Evolutionary conservation across 2,797 vertebrate species (phyloP), one percentile per base, ranked within the genome.

Genomic region (Buceros bicornis): DNA sequence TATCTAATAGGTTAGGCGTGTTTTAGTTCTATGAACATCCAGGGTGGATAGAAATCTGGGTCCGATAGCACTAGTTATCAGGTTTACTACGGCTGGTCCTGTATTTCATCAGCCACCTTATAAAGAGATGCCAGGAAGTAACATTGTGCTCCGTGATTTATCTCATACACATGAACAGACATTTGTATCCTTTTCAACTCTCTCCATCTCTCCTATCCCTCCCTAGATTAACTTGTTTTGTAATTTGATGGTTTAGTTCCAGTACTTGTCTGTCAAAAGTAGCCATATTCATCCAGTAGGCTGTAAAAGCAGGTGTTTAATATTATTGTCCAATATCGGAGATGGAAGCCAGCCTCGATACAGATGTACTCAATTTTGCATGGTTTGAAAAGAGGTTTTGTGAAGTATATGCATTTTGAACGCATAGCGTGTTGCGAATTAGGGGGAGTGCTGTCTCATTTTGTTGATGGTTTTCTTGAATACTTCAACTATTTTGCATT

Each of bases 91-190:
- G 22, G 15, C 93, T 82, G n/a, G 86, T 71, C 64, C 89, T 95
- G 87, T 73, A 80, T 93, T 96, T 95, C 90, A 61, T 90, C 94
- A 95, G 81, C 67, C 82, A 77, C 60, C 4, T 79, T 84, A 79
- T 90, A 64, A 85, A 90, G 87, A 93, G 73, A 93, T 93, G 74
- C 71, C 88, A 89, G 54, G 76, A 95, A 96, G 84, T 78, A 95
- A 73, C 1, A 1, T 54, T 62, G 56, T 89, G 70, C 60, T 90
- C 13, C 15, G 12, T 71, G 86, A 96, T 93, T 97, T 93, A 94
- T 87, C 74, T 78, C 74, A 94, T 87, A n/a, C 48, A 42, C 37
- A 24, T 8, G 53, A 89, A 56, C 19, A 74, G 86, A 71, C 88
- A 13, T 85, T 86, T 92, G 71, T 66, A 72, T 90, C 79, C 73